Evolutionary conservation across 2,113 vertebrate species (phyloP), one percentile per base, ranked within the genome.

Genomic region (Phylloscopus trochilus): DNA sequence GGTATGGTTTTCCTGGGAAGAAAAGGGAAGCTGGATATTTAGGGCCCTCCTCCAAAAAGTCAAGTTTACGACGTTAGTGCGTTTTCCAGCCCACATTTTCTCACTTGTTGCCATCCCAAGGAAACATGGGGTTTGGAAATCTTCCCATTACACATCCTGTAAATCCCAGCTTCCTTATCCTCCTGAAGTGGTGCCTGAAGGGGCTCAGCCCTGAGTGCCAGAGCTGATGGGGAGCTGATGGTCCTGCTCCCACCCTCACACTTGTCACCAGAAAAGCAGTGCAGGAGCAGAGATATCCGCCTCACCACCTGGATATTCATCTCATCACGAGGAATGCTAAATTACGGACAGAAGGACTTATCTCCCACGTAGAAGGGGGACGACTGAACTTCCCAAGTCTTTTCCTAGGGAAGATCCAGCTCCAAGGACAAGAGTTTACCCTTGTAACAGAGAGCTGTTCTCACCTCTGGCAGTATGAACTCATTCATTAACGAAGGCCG

Each of bases 81-180:
- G 27, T 89, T 62, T 74, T 41, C n/a, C 78, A 70, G 2, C 6
- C 1, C 9, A 15, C 1, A 0, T 62, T 41, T 83, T 79, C 63
- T 90, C 58, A 80, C 66, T 83, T 94, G 79, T 90, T 92, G 72
- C 64, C 18, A 1, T 37, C 56, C 56, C 43, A 63, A 56, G 64
- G 49, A 77, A 77, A 70, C 22, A 4, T 1, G 7, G 15, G 64
- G 49, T 33, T 63, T 49, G 47, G 35, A 63, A 56, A 56, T 27
- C 15, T 60, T 59, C 56, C 80, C 0, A 0, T 55, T 43, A 27
- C 30, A 33, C 35, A 23, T 8, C 22, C 31, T 46, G 0, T 3
- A 3, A 24, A 84, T 47, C 20, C 44, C 31, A 1, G 1, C 49
- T 59, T 70, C 39, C 86, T 33, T 8, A 10, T 15, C 13, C 55